Evolutionary conservation across 2,113 vertebrate species (phyloP), one percentile per base, ranked within the genome.

Genomic region (Perca schrenkii): DNA sequence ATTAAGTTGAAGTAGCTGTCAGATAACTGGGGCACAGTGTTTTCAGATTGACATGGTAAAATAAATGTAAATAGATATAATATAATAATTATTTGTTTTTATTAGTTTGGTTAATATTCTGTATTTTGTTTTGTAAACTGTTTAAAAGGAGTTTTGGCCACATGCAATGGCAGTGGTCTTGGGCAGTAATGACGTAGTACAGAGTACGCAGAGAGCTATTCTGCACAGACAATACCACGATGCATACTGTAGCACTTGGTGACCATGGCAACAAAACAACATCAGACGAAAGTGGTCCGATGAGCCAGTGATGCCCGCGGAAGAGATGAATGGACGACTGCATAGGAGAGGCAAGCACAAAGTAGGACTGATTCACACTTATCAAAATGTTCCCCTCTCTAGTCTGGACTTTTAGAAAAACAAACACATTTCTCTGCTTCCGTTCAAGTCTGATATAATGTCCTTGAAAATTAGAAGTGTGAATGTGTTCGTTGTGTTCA

Each of bases 201-300:
- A 43, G 84, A 85, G 76, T 82, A 77, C 47, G 72, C 85, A 87
- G 88, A 74, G 74, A 91, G 74, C 82, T 69, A 11, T 62, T 89
- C 86, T 79, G 80, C 83, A 83, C 87, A 88, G 69, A 90, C 89
- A 67, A 85, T 92, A 91, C 86, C 81, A 82, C 77, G 87, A 89
- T 82, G 77, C 91, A 92, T 93, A 93, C 86, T 93, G 92, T 93
- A 91, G 94, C 90, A 91, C 90, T 90, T 82, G 88, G 95, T 95
- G 92, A 92, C 95, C 94, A 96, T 93, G 92, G 95, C 94, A 96
- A 95, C 95, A 92, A 94, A 92, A 96, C 93, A 95, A 94, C 93
- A 92, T 94, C 92, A 91, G 89, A 93, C 88, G 85, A 90, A 88
- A 69, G 87, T 91, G 93, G 93, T 93, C 91, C 94, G 88, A 93